Evolutionary conservation across 2,888 invertebrate genomes (phyloP).

Genomic region (Carpatolechia fugitivella): DNA sequence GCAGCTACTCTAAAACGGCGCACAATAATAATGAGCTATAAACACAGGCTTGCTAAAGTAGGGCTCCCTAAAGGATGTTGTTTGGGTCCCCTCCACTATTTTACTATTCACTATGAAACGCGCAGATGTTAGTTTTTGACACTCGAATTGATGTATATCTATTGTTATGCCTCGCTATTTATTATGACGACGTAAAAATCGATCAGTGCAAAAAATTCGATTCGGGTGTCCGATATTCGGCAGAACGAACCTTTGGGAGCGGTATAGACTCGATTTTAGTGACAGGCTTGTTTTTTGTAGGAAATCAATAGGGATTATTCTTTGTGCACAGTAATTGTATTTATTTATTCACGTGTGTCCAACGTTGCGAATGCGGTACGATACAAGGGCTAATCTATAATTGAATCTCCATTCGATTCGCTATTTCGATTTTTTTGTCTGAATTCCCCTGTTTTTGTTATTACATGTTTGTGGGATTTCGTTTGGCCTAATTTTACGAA

Average conservation of each 20-base stretch:
- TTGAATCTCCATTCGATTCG: slow-evolving; percentile 74
- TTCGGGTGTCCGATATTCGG: slow-evolving; percentile 57
- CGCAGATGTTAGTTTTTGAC: slow-evolving; percentile 80
- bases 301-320: slow-evolving; percentile 72
- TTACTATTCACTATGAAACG: slow-evolving; percentile 69
- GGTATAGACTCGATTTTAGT: slow-evolving; percentile 51
- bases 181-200: slow-evolving; percentile 67
- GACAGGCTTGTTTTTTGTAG: slow-evolving; percentile 53
- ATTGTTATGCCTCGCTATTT: slow-evolving; percentile 61
- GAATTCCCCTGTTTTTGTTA: slow-evolving; percentile 39
- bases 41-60: slow-evolving; percentile 65
- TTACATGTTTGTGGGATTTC: slow-evolving; percentile 29
- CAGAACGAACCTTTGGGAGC: slow-evolving; percentile 55
- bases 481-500: slow-evolving; percentile 20
- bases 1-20: slow-evolving; percentile 69
- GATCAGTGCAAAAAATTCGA: slow-evolving; percentile 56
- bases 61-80: slow-evolving; percentile 64
- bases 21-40: slow-evolving; percentile 76
- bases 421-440: slow-evolving; percentile 63
- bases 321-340: slow-evolving; percentile 74
- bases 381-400: slow-evolving; percentile 76
- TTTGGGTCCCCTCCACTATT: slow-evolving; percentile 58
- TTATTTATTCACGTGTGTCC: slow-evolving; percentile 78
- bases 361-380: slow-evolving; percentile 68
- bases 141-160: slow-evolving; percentile 76